Evolutionary conservation across 2,797 vertebrate genomes (phyloP).

Genomic region (Triplophysa bombifrons): DNA sequence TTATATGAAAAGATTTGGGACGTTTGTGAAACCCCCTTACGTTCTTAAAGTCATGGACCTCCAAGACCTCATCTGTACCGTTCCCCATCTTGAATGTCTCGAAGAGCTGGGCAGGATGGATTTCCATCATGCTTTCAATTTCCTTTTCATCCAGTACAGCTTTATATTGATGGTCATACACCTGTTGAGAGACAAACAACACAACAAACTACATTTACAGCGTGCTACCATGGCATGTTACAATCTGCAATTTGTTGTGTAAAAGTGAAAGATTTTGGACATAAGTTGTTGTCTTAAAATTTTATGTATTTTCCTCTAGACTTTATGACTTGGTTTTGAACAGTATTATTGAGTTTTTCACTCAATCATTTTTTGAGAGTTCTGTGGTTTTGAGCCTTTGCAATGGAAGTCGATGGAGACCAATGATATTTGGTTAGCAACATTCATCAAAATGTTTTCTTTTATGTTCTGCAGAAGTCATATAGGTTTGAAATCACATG

Average conservation of each 20-base stretch:
- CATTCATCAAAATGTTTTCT: no score
- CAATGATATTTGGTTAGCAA: no score
- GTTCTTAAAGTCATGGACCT: slow-evolving; percentile 95
- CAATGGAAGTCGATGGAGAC: no score
- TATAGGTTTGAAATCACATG: no score
- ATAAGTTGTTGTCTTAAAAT: no score
- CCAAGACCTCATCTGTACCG: slow-evolving; percentile 87
- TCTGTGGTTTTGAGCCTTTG: no score
- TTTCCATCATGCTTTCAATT: slow-evolving; percentile 90
- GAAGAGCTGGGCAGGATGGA: slow-evolving; percentile 80
- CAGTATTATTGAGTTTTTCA: no score
- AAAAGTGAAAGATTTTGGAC: no score
- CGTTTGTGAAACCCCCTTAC: slow-evolving; percentile 71
- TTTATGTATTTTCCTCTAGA: no score
- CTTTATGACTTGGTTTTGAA: no score
- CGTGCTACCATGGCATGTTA: not conserved
- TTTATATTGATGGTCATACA: slow-evolving; percentile 89
- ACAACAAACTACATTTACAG: not conserved
- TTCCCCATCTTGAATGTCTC: slow-evolving; percentile 91
- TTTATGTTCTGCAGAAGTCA: no score
- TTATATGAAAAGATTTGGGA: slow-evolving; percentile 17
- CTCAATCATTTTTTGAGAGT: no score
- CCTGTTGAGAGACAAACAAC: slow-evolving; percentile 70
- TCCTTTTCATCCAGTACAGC: slow-evolving; percentile 85
- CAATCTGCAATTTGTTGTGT: not conserved